A percentile compares a stretch with the other conserved stretches of the same genome.
These are phyloP conservation scores for Diaperis boleti DNA, from an alignment of 2,888 invertebrate genomes.

Conservation along the genomic window DNA sequence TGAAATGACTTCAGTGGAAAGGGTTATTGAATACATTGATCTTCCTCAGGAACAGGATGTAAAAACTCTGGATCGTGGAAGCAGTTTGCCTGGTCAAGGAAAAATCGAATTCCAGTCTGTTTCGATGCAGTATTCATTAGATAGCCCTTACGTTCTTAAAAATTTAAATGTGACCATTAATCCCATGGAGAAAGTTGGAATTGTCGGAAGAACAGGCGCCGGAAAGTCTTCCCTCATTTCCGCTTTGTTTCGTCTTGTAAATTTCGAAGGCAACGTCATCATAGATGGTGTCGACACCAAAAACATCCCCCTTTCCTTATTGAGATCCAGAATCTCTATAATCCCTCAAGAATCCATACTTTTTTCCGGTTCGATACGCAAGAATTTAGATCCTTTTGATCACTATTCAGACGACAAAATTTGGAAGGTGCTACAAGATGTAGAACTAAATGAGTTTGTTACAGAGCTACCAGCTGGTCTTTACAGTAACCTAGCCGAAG, in stretches of 20 bases:
- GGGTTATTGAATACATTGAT: conserved; percentile 70
- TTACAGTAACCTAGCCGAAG: conserved; percentile 19
- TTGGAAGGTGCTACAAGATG: conserved; percentile 11
- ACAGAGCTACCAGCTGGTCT: conserved; percentile 7
- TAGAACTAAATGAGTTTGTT: conserved; percentile 8
- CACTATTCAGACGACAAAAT: conserved; percentile 76
- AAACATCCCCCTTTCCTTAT: conserved; percentile 65
- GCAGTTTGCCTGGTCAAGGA: conserved; percentile 79
- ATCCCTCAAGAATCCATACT: conserved; percentile 63
- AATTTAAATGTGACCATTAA: conserved; percentile 75
- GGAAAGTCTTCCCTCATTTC: conserved; percentile 77
- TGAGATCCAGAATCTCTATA: conserved; percentile 66
- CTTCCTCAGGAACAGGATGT: conserved; percentile 57
- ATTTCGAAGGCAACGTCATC: conserved; percentile 68
- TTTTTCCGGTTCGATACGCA: conserved; percentile 76
- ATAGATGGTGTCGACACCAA: conserved; percentile 72
- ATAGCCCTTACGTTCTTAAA: conserved; percentile 79
- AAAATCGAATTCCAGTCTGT: conserved; percentile 76
- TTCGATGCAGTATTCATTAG: conserved; percentile 77
- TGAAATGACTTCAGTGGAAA: conserved; percentile 74
- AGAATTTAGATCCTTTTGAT: conserved; percentile 90
- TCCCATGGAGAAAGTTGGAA: conserved; percentile 64
- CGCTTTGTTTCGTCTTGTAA: conserved; percentile 75
- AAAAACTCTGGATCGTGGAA: conserved; percentile 67
- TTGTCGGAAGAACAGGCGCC: conserved; percentile 85